These are phyloP conservation scores for Myioborus miniatus DNA, from an alignment of 2,797 vertebrate genomes.

Conservation along the genomic window DNA sequence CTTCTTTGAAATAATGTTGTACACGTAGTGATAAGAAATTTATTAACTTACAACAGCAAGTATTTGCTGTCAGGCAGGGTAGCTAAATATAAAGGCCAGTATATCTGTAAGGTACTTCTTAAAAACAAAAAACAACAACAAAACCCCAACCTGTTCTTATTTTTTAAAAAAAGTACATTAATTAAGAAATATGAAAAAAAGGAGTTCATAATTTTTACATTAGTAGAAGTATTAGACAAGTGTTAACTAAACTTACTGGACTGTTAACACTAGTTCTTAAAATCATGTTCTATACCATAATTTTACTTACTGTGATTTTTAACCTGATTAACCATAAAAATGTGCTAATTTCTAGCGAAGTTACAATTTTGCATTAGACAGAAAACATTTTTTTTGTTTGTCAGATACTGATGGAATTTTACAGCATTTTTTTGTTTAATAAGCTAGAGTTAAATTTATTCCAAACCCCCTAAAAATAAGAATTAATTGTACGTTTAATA, in stretches of 20 bases:
- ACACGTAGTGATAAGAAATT: not conserved
- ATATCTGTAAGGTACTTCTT: not conserved
- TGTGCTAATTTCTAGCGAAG: not conserved
- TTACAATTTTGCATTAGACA: not conserved
- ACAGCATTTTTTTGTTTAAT: not conserved
- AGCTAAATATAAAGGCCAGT: not conserved
- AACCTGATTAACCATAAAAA: not conserved
- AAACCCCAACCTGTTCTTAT: fast-evolving
- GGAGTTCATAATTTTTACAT: not conserved
- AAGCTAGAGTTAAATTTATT: not conserved
- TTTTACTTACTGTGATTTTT: not conserved
- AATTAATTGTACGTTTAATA: not conserved
- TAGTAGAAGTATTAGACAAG: not conserved
- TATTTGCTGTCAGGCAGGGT: not conserved
- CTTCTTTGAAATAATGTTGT: not conserved
- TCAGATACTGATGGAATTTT: not conserved
- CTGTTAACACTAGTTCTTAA: not conserved
- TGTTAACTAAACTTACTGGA: not conserved
- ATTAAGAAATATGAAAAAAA: not conserved
- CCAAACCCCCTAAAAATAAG: not conserved
- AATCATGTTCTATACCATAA: not conserved
- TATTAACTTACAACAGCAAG: not conserved
- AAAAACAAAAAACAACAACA: not conserved
- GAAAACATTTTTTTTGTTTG: not conserved
- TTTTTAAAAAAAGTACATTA: not conserved